Conservation (phyloP, 2,113 vertebrate genomes). For the Onychorhynchus coronatus region DNA sequence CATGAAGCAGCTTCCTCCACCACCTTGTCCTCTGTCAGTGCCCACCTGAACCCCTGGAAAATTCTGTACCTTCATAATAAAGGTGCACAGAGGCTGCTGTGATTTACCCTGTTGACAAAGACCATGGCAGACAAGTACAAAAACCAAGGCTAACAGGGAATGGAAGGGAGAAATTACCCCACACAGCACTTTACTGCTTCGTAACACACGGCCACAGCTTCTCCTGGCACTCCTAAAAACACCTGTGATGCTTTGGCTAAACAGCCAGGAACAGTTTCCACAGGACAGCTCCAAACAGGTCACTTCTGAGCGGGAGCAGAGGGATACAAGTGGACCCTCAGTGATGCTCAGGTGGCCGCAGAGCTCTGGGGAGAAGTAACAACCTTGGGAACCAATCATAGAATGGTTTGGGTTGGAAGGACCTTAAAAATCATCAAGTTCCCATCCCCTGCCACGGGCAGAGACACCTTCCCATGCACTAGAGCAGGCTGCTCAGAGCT, state of each 20-base stretch:
- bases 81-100: neutral
- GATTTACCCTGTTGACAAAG: neutral
- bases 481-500: neutral
- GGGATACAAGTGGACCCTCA: neutral
- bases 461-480: neutral
- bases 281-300: neutral
- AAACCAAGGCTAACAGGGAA: neutral
- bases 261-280: neutral
- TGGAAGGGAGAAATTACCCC: neutral
- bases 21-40: neutral
- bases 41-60: neutral
- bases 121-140: neutral
- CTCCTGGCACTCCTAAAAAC: neutral
- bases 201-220: accelerated
- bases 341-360: neutral
- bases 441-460: neutral
- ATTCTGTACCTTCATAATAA: neutral
- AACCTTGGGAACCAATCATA: accelerated
- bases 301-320: neutral
- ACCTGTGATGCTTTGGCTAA: neutral
- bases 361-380: neutral
- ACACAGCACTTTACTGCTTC: neutral
- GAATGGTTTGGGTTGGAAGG: neutral
- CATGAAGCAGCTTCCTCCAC: neutral
- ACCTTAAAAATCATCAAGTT: neutral